Evolutionary conservation across 2,113 vertebrate species (phyloP).

Genomic region (Osmerus eperlanus): DNA sequence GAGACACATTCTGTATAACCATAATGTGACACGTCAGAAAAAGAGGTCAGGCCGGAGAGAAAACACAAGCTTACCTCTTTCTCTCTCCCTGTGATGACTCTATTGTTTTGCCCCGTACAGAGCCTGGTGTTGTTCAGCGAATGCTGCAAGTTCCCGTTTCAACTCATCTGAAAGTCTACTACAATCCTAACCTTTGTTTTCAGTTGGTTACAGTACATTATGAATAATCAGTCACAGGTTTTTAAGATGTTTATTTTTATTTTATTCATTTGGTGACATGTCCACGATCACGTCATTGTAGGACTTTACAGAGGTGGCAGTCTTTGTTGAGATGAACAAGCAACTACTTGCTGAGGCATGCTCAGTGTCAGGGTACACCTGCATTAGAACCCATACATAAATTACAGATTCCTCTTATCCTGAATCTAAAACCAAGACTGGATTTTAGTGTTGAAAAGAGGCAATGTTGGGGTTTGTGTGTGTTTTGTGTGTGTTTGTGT

Average conservation of each 20-base stretch:
- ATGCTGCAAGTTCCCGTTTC: conserved; percentile 36
- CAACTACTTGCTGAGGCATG: conserved; percentile 16
- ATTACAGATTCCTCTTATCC: conserved; percentile 34
- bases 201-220: too few relatives aligned
- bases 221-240: too few relatives aligned
- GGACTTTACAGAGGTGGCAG: background rate
- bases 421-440: conserved; percentile 52
- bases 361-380: conserved; percentile 26
- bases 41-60: conserved; percentile 69
- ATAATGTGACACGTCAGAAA: conserved; percentile 71
- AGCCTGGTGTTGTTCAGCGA: conserved; percentile 48
- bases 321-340: conserved; percentile 28
- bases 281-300: conserved; percentile 13
- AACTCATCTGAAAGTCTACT: conserved; percentile 17
- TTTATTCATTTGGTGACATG: too few relatives aligned
- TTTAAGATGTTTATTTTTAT: too few relatives aligned
- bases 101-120: conserved; percentile 55
- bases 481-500: conserved; percentile 16
- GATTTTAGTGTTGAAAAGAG: conserved; percentile 57
- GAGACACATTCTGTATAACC: conserved; percentile 61
- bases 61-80: conserved; percentile 53
- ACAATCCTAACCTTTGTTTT: background rate
- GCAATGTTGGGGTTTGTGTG: background rate
- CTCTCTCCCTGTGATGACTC: conserved; percentile 35
- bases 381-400: conserved; percentile 37